These are phyloP conservation scores for Psittacula echo DNA, from an alignment of 2,797 vertebrate species.

Conservation along the genomic window DNA sequence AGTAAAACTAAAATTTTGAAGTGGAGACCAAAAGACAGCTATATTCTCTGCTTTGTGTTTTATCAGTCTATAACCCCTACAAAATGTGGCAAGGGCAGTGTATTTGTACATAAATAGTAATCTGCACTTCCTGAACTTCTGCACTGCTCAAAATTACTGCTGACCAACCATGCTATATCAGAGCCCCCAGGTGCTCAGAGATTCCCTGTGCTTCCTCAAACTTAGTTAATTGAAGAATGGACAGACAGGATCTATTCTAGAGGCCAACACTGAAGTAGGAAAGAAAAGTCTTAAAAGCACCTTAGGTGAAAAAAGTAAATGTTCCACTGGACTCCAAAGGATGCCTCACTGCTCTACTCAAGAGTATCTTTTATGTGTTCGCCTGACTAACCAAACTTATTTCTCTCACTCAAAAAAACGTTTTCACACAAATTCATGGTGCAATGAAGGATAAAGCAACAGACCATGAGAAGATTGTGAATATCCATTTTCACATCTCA, in stretches of 20 bases:
- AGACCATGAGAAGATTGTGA: not conserved
- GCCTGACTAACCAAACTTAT: not conserved
- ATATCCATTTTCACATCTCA: slow-evolving; percentile 55
- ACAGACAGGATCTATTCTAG: not conserved
- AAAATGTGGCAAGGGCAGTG: rapidly evolving
- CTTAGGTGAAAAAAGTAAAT: not conserved
- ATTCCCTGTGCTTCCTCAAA: not conserved
- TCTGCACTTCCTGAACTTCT: not conserved
- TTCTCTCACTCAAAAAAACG: slow-evolving; percentile 11
- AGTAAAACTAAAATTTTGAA: not conserved
- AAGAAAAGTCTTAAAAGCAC: not conserved
- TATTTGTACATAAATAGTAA: not conserved
- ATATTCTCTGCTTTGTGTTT: not conserved
- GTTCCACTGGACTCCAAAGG: not conserved
- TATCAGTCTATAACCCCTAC: not conserved
- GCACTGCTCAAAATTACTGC: not conserved
- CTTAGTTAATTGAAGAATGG: not conserved
- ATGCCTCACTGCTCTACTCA: not conserved
- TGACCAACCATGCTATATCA: not conserved
- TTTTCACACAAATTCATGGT: slow-evolving; percentile 49
- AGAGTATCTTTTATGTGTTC: not conserved
- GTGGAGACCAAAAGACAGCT: not conserved
- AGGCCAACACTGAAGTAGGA: not conserved
- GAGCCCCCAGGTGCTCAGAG: not conserved
- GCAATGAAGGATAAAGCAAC: slow-evolving; percentile 19